Conservation (phyloP, 2,888 invertebrate genomes). For the Drosophila peninsularis region DNA sequence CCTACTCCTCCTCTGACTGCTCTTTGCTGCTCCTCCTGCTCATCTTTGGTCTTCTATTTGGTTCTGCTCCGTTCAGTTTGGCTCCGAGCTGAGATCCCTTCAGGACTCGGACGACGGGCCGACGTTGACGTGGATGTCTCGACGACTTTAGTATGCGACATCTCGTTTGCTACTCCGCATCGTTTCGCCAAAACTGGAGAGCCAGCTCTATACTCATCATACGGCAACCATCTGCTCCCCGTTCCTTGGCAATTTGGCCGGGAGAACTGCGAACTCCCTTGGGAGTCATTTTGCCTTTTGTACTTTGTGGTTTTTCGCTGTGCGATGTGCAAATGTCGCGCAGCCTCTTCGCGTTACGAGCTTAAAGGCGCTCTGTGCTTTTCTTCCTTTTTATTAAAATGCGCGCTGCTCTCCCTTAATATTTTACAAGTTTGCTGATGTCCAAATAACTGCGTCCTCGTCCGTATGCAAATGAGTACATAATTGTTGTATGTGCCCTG, state of each 20-base stretch:
- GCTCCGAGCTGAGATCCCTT: conserved; percentile 12
- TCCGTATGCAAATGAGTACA: conserved; percentile 5
- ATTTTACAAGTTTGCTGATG: conserved; percentile 61
- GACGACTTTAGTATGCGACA: conserved; percentile 68
- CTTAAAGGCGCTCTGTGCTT: conserved; percentile 21
- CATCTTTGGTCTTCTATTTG: background rate
- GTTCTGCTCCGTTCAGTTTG: background rate
- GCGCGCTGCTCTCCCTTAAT: conserved; percentile 52
- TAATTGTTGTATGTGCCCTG: conserved; percentile 7
- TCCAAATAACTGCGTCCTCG: conserved; percentile 29
- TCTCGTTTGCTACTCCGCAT: conserved; percentile 38
- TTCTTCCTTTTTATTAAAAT: conserved; percentile 39
- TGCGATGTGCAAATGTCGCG: conserved; percentile 44
- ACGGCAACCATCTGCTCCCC: conserved; percentile 28
- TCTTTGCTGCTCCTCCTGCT: too few relatives aligned
- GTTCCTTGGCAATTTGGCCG: conserved; percentile 41
- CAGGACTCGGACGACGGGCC: conserved; percentile 3
- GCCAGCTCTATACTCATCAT: conserved; percentile 11
- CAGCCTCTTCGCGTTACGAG: conserved; percentile 33
- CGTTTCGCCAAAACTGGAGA: conserved; percentile 43
- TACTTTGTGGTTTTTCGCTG: conserved; percentile 64
- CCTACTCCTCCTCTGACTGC: conserved; percentile 2
- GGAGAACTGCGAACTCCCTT: conserved; percentile 43
- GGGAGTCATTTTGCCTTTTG: conserved; percentile 77
- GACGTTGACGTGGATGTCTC: conserved; percentile 41